Base-by-base conservation (phyloP, 2,888 invertebrate species). In the Dugesia japonica region DNA sequence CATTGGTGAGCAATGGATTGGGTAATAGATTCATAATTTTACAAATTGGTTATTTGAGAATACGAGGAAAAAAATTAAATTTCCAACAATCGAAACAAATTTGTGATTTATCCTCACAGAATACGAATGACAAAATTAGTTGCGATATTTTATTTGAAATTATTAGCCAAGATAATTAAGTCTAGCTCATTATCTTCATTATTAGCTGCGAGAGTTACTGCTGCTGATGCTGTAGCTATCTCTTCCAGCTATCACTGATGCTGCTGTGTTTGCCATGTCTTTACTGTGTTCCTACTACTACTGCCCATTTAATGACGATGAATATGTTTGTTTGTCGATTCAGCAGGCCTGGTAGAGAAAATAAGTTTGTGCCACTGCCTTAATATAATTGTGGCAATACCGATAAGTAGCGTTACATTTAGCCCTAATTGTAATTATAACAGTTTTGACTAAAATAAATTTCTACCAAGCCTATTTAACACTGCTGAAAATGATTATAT, bases 81-180 rank as follows among this genome's bases (percentile, higher is more conserved):
- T 56, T 56, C 56, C 56, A 56, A 56, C 56, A 56, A 56, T 56
- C 56, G 56, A 56, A n/a, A 56, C 56, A 56, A 56, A 56, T 56
- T 31, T 56, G 56, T 56, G 56, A 56, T 56, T 56, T 56, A 56
- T 56, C 56, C 56, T 56, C 56, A 56, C 56, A 56, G 56, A 56
- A 56, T 56, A 56, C 56, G 56, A 56, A 56, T 56, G 56, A 56
- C 56, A 56, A 56, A 56, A 56, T 56, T 56, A 56, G 56, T 56
- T 56, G 56, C 56, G 56, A 56, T 56, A 56, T 56, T 56, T 56
- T 56, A 56, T 56, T 56, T 56, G 56, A 56, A 56, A 56, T 56
- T 56, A 56, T 56, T 56, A 56, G 56, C 56, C 56, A 56, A 56
- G 56, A 56, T 56, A 56, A 56, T 56, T 56, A 56, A 56, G 56